Base-by-base conservation (phyloP, 1,140 invertebrate species). In the Lepidurus couesii region DNA sequence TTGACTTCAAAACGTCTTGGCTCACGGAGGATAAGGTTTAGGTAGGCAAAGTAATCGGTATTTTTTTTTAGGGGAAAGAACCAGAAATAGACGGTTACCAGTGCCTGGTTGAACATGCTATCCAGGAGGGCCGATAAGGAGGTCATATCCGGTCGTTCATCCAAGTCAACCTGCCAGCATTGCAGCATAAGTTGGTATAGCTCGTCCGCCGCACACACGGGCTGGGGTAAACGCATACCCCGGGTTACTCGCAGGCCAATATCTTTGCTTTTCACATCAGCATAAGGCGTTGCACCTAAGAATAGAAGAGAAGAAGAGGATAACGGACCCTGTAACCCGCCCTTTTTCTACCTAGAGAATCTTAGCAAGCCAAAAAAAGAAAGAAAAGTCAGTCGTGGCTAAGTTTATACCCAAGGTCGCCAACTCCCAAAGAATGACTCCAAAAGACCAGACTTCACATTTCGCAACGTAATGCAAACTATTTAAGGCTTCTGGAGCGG, bases 391-490 rank as follows among this genome's bases (percentile, higher is more conserved):
- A 42, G 42, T 21, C 75, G 45, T 21, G 16, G 74, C 16, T 73
- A 42, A 73, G 24, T 34, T 78, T 78, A 82, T 79, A 87, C 87
- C 93, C 82, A 95, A 86, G n/a, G 91, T 90, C 76, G 92, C 88
- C 80, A 92, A 89, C 84, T 96, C 94, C 94, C 93, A 95, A 45
- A 94, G 84, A 9, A 95, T 83, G 78, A 92, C 89, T 5, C 90
- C 93, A 85, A 91, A 94, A 0, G 92, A 91, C 93, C 93, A 96
- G 5, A 93, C 88, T 83, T 94, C 92, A 79, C 91, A 92, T 81
- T 92, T 90, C 1, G 87, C 85, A 42, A 89, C 88, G 77, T 88
- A 90, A 47, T 88, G 88, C 42, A 89, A 88, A 81, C 89, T 89
- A 78, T 88, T 88, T 79, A 94, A 86, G 80, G 91, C 90, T 83